A percentile compares a stretch with the other conserved stretches of the same genome.
Evolutionary conservation across 2,888 invertebrate species (phyloP).

Genomic region (Pogonocherus hispidulus): DNA sequence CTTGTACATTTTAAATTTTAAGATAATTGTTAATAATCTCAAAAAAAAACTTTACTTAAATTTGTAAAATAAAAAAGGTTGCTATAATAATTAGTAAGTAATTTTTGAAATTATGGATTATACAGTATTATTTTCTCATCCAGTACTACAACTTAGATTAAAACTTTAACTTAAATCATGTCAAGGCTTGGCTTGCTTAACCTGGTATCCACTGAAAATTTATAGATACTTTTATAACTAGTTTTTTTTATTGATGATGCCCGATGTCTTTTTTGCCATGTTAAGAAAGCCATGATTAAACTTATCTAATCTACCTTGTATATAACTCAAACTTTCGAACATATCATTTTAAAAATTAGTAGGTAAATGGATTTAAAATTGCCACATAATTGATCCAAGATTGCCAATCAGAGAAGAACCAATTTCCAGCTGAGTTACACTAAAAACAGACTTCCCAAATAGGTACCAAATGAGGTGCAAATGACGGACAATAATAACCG

Average conservation of each 20-base stretch:
- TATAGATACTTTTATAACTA: neutral
- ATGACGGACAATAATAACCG: neutral
- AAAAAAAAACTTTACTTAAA: constrained; percentile 26
- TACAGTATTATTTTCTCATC: constrained; percentile 25
- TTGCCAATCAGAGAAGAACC: constrained; percentile 8
- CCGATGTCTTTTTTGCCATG: neutral
- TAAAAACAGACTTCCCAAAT: too few species aligned
- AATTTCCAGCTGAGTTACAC: neutral
- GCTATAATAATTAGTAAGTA: constrained; percentile 27
- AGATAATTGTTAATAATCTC: constrained; percentile 43
- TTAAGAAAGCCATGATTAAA: neutral
- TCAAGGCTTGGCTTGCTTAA: constrained; percentile 1
- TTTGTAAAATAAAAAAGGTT: constrained; percentile 30
- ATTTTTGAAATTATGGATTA: constrained; percentile 18
- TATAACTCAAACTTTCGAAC: constrained; percentile 58
- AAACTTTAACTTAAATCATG: constrained; percentile 18
- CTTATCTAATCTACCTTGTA: constrained; percentile 53
- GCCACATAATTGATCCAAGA: neutral
- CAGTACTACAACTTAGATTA: constrained; percentile 15
- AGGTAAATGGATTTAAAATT: constrained; percentile 35
- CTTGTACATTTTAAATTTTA: constrained; percentile 31
- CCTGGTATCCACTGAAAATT: neutral
- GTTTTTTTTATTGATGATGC: neutral
- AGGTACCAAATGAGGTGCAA: neutral
- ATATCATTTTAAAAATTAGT: constrained; percentile 56